Conservation (phyloP, 2,797 vertebrate species). For the Eupleurogrammus muticus region DNA sequence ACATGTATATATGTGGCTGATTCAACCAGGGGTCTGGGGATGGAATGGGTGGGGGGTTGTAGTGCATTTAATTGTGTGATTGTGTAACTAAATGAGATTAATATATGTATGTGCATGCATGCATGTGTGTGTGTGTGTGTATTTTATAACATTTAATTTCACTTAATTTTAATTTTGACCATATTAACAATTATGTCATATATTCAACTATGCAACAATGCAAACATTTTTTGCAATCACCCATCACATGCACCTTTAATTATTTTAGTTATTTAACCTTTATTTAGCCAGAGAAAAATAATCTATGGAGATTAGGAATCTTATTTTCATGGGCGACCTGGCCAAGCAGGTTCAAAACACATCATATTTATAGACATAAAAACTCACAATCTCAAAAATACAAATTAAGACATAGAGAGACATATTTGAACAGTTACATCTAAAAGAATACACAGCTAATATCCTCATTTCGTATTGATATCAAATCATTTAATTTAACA, state of each 20-base stretch:
- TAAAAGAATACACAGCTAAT: not conserved
- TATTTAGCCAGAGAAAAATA: too few relatives aligned
- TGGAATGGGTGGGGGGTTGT: conserved; percentile 20
- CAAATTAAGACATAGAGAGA: too few relatives aligned
- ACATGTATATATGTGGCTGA: conserved; percentile 78
- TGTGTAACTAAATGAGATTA: not conserved
- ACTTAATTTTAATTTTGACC: not conserved
- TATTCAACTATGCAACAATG: not conserved
- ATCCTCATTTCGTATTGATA: too few relatives aligned
- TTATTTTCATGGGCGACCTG: too few relatives aligned
- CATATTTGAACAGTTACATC: not conserved
- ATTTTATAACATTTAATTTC: not conserved
- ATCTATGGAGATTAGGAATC: too few relatives aligned
- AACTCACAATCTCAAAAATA: too few relatives aligned
- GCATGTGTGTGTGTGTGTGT: conserved; percentile 28
- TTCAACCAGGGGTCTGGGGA: conserved; percentile 46
- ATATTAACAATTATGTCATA: not conserved
- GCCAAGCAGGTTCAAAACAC: too few relatives aligned
- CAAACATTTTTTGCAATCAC: not conserved
- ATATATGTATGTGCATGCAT: too few relatives aligned
- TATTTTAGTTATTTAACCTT: too few relatives aligned
- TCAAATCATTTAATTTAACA: too few relatives aligned
- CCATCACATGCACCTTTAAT: not conserved
- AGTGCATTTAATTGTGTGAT: conserved; percentile 22
- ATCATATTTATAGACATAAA: too few relatives aligned